A percentile compares a stretch with the other conserved stretches of the same genome.
Conservation (phyloP, 2,113 vertebrate species). For the Tyto alba region DNA sequence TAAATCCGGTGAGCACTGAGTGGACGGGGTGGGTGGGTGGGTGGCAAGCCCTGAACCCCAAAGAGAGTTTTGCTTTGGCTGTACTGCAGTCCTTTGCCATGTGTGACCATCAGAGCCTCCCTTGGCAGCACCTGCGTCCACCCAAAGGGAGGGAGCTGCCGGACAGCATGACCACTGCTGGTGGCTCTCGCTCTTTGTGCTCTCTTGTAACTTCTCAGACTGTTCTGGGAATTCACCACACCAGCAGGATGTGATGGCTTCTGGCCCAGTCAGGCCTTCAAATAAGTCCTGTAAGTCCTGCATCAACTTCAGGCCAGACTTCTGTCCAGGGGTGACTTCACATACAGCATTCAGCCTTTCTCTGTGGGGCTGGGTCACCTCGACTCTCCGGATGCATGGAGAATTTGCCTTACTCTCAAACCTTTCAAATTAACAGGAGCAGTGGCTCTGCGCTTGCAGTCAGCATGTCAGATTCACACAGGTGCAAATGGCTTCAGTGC, state of each 20-base stretch:
- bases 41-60: background rate
- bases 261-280: background rate
- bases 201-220: background rate
- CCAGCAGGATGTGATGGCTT: background rate
- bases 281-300: background rate
- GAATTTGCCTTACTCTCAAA: background rate
- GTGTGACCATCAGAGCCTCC: background rate
- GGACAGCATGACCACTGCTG: background rate
- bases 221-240: background rate
- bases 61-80: background rate
- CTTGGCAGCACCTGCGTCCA: background rate
- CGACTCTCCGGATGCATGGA: accelerated
- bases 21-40: background rate
- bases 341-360: background rate
- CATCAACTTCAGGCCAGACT: background rate
- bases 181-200: background rate
- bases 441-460: background rate
- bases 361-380: background rate
- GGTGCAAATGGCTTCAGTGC: background rate
- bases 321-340: background rate
- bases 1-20: accelerated
- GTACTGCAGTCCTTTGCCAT: background rate
- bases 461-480: background rate
- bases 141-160: background rate
- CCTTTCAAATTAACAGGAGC: background rate